Conservation (phyloP, 1,140 invertebrate genomes). For the Temnothorax nylanderi region DNA sequence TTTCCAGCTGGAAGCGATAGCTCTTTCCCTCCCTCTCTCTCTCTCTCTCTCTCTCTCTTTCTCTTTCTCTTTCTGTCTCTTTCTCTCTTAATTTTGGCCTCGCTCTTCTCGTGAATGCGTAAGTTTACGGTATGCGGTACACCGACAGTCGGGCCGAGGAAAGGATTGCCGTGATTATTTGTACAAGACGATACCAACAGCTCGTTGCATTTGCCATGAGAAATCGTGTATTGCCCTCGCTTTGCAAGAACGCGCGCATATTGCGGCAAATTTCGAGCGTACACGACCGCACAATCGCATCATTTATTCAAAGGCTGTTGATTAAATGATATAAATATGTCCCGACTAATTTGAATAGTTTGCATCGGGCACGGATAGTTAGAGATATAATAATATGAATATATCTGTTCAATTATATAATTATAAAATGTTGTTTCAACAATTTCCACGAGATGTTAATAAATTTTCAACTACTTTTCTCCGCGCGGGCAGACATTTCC, state of each 20-base stretch:
- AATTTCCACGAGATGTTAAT: neutral
- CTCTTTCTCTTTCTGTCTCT: neutral
- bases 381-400: conserved; percentile 4
- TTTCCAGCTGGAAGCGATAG: conserved; percentile 62
- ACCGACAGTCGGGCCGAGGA: conserved; percentile 54
- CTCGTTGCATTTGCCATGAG: conserved; percentile 69
- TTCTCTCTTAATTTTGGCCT: conserved; percentile 66
- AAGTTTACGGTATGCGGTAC: conserved; percentile 55
- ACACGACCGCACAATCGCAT: conserved; percentile 18
- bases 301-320: conserved; percentile 35
- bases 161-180: conserved; percentile 72
- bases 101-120: conserved; percentile 67
- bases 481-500: neutral
- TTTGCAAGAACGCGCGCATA: neutral
- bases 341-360: conserved; percentile 28
- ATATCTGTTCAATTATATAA: conserved; percentile 19
- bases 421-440: neutral
- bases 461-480: neutral
- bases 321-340: conserved; percentile 45
- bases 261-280: conserved; percentile 12
- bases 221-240: conserved; percentile 65
- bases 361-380: conserved; percentile 9
- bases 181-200: conserved; percentile 68
- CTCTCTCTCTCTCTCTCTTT: neutral
- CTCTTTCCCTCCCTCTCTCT: neutral